Percentiles rank a stretch among this genome's conserved stretches.
Conservation (phyloP, 2,113 vertebrate species). For the Rhineura floridana region DNA sequence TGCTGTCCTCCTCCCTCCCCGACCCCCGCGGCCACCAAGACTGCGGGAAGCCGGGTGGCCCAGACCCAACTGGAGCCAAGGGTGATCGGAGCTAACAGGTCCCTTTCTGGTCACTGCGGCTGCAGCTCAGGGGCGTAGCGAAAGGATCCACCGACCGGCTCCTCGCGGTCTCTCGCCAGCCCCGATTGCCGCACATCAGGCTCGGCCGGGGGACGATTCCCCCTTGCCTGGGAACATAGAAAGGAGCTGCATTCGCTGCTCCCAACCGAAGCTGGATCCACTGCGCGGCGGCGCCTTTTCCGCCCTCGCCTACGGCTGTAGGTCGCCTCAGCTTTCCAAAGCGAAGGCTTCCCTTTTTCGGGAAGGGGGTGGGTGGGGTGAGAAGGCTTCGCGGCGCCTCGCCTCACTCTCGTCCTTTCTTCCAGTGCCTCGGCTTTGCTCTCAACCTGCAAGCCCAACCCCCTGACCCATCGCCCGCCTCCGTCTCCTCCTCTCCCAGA, state of each 20-base stretch:
- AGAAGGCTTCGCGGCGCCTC: neutral
- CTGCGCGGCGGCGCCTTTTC: neutral
- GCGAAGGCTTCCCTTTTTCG: neutral
- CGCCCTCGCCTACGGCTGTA: neutral
- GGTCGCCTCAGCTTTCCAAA: neutral
- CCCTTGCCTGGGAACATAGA: neutral
- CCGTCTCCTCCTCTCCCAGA: slow-evolving; percentile 5
- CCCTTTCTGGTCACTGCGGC: slow-evolving; percentile 1
- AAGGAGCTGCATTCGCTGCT: slow-evolving; percentile 22
- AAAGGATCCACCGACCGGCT: slow-evolving; percentile 2
- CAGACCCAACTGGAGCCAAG: slow-evolving; percentile 19
- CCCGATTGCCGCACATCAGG: slow-evolving; percentile 41
- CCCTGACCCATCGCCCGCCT: slow-evolving; percentile 12
- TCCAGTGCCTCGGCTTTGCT: slow-evolving; percentile 51
- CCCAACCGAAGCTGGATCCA: slow-evolving; percentile 24
- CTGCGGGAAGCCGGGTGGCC: slow-evolving; percentile 1
- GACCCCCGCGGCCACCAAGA: neutral
- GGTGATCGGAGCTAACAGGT: slow-evolving; percentile 26
- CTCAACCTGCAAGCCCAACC: slow-evolving; percentile 48
- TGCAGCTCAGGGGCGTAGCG: slow-evolving; percentile 18
- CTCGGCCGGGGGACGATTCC: neutral
- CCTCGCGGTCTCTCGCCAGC: slow-evolving; percentile 22
- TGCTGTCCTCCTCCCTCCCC: slow-evolving; percentile 55
- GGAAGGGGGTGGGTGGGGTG: slow-evolving; percentile 1
- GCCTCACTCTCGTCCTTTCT: neutral